Conservation (phyloP, 2,797 vertebrate species). For the Neoniphon sammara region DNA sequence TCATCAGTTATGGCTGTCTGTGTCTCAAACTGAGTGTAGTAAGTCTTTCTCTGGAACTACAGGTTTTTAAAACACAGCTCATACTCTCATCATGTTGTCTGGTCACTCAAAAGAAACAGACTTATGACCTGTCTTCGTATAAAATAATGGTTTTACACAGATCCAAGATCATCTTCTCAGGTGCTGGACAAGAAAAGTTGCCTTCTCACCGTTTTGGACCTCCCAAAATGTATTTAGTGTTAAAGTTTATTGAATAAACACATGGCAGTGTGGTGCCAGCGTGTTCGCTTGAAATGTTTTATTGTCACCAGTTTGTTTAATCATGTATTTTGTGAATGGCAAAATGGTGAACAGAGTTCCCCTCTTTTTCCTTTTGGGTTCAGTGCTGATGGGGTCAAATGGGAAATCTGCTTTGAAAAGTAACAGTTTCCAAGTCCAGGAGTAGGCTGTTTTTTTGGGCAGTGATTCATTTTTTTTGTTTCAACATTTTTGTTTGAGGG, state of each 20-base stretch:
- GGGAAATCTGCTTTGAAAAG: neutral
- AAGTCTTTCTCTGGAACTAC: constrained; percentile 5
- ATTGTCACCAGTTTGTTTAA: constrained; percentile 17
- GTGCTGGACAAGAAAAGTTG: constrained; percentile 2
- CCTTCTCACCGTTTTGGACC: neutral
- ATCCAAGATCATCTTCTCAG: constrained; percentile 14
- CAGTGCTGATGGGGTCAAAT: neutral
- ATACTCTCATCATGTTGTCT: constrained; percentile 12
- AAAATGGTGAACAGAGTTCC: constrained; percentile 6
- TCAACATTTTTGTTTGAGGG: neutral
- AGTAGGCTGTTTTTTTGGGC: neutral
- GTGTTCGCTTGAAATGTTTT: neutral
- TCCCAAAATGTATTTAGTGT: constrained; percentile 3
- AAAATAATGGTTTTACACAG: constrained; percentile 4
- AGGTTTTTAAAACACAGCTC: constrained; percentile 4
- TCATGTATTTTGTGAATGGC: constrained; percentile 1
- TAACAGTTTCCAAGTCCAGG: neutral
- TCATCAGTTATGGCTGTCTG: neutral
- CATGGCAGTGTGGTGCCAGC: constrained; percentile 13
- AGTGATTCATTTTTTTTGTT: neutral
- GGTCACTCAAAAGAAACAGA: neutral
- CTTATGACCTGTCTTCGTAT: neutral
- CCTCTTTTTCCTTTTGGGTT: constrained; percentile 8
- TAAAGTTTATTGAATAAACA: neutral
- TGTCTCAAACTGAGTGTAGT: neutral